phyloP scores from a whole-genome alignment of 2,113 vertebrate genomes.

The Vanacampus margaritifer region DNA sequence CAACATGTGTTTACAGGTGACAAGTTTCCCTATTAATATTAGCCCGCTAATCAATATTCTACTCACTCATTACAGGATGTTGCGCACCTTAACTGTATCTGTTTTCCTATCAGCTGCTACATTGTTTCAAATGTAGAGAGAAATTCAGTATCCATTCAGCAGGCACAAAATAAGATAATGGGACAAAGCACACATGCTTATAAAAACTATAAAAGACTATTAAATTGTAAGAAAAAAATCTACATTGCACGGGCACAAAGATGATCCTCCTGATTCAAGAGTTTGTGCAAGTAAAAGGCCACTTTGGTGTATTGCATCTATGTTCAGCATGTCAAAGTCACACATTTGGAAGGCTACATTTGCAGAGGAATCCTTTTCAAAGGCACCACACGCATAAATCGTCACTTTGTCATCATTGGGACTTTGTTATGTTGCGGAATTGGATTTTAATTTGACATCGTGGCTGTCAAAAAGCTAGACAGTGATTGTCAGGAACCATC shows the following conservation, averaged over 20 bases:
- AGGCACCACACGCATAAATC: slow-evolving; percentile 25
- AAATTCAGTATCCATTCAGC: slow-evolving; percentile 7
- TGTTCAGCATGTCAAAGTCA: slow-evolving; percentile 4
- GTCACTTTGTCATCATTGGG: background rate
- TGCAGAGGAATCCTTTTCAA: slow-evolving; percentile 33
- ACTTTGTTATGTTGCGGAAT: background rate
- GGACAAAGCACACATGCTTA: slow-evolving; percentile 3
- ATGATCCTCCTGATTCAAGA: slow-evolving; percentile 29
- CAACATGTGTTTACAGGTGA: slow-evolving; percentile 4
- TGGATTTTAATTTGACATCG: background rate
- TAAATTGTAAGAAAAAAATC: slow-evolving; percentile 9
- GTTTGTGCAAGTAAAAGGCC: slow-evolving; percentile 48
- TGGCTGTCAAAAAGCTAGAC: background rate
- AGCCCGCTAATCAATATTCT: slow-evolving; percentile 1
- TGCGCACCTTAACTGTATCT: background rate
- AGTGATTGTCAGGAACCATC: slow-evolving; percentile 19
- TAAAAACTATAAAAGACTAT: slow-evolving; percentile 5
- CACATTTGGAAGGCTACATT: slow-evolving; percentile 24
- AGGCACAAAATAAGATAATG: background rate
- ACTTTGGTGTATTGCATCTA: slow-evolving; percentile 35
- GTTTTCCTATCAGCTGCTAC: too few species aligned
- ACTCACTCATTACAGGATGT: background rate
- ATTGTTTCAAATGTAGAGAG: background rate
- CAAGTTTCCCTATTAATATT: slow-evolving; percentile 5
- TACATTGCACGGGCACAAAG: background rate